These are phyloP conservation scores for Phyto melanocephala DNA, from an alignment of 2,888 invertebrate genomes.

Conservation along the genomic window DNA sequence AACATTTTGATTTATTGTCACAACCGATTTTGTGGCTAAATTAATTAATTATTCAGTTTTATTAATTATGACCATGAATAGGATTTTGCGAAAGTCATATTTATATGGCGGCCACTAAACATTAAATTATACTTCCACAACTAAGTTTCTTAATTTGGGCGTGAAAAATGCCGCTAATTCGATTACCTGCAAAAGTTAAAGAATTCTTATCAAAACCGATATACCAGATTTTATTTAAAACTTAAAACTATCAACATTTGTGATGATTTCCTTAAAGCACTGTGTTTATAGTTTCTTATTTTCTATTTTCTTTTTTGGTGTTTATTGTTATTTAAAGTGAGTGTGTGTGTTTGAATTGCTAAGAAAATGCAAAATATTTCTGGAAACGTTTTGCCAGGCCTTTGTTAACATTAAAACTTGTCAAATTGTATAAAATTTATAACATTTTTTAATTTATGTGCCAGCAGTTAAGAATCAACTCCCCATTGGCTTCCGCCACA, in stretches of 20 bases:
- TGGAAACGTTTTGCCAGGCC: background rate
- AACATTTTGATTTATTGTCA: too few relatives aligned
- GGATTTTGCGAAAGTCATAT: too few relatives aligned
- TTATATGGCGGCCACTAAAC: too few relatives aligned
- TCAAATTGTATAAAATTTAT: slow-evolving; percentile 31
- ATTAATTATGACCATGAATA: too few relatives aligned
- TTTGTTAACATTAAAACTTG: background rate
- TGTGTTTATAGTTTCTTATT: background rate
- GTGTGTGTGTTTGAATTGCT: background rate
- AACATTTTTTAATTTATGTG: slow-evolving; percentile 35
- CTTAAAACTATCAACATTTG: background rate
- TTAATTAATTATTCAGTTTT: too few relatives aligned
- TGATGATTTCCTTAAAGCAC: background rate
- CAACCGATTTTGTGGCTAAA: too few relatives aligned
- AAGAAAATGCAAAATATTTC: background rate
- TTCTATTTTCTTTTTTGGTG: background rate
- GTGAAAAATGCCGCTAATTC: too few relatives aligned
- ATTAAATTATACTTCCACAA: too few relatives aligned
- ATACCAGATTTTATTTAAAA: too few relatives aligned
- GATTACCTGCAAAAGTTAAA: too few relatives aligned
- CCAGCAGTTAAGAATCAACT: background rate
- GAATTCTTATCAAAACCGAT: too few relatives aligned
- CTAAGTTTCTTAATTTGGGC: too few relatives aligned
- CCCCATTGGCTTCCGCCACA: background rate
- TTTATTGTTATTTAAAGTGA: background rate